Percentiles rank a stretch among this genome's conserved stretches.
These are phyloP conservation scores for Rhegmatorhina hoffmannsi DNA, from an alignment of 2,113 vertebrate genomes.

Conservation along the genomic window DNA sequence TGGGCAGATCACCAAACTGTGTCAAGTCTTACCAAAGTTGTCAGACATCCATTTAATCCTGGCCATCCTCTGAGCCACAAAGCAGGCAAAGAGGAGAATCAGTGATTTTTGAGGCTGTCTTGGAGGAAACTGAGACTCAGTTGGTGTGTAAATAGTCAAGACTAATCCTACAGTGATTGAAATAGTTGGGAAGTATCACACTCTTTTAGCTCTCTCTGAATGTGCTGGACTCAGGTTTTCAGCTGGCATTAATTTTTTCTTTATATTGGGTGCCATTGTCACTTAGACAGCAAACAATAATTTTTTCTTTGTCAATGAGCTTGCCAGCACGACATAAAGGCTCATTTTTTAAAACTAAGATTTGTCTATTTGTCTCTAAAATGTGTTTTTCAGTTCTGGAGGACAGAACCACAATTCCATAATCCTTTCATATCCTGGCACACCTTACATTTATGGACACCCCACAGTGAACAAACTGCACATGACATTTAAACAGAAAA, in stretches of 20 bases:
- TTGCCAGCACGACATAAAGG: slow-evolving; percentile 2
- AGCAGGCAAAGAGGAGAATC: not conserved
- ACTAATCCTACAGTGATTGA: not conserved
- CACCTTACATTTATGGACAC: not conserved
- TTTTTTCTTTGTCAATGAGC: not conserved
- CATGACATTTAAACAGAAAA: not conserved
- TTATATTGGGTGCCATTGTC: not conserved
- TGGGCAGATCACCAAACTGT: not conserved
- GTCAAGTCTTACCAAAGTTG: not conserved
- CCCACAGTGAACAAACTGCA: not conserved
- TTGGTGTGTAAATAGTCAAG: not conserved
- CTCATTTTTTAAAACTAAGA: slow-evolving; percentile 18
- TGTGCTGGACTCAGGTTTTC: not conserved
- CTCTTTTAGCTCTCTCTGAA: not conserved
- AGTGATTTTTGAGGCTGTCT: not conserved
- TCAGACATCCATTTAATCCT: not conserved
- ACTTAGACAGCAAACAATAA: not conserved
- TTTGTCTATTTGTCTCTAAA: slow-evolving; percentile 34
- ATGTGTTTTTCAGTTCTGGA: slow-evolving; percentile 25
- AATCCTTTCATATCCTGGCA: not conserved
- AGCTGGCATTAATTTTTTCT: not conserved
- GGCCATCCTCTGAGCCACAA: not conserved
- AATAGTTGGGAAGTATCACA: not conserved
- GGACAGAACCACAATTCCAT: not conserved
- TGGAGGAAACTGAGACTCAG: not conserved